A percentile compares a stretch with the other conserved stretches of the same genome.
These are phyloP conservation scores for Channa argus DNA, from an alignment of 2,113 vertebrate genomes.

Conservation along the genomic window DNA sequence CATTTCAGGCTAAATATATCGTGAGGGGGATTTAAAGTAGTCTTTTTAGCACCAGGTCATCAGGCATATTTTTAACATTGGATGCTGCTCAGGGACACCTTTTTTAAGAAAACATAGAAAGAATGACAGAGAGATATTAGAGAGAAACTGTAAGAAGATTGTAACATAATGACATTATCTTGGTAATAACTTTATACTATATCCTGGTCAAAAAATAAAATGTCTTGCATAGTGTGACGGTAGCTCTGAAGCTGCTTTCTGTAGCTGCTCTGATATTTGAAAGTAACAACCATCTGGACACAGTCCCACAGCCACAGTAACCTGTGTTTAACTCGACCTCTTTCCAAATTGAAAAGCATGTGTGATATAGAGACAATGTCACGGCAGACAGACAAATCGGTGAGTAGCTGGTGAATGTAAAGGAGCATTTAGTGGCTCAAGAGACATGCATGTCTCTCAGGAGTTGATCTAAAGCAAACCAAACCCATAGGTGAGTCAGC, in stretches of 20 bases:
- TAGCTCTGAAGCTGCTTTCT: constrained; percentile 17
- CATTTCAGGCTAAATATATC: neutral
- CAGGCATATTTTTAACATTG: neutral
- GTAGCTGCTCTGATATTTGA: constrained; percentile 11
- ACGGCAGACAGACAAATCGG: too few species aligned
- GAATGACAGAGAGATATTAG: too few species aligned
- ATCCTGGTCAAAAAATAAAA: constrained; percentile 15
- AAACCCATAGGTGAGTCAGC: too few species aligned
- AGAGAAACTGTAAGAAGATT: constrained; percentile 7
- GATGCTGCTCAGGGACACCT: neutral
- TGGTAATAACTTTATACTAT: constrained; percentile 25
- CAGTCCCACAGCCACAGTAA: too few species aligned
- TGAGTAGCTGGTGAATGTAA: too few species aligned
- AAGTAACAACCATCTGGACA: neutral
- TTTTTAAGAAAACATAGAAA: constrained; percentile 1
- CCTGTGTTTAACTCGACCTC: too few species aligned
- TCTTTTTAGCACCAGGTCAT: constrained; percentile 2
- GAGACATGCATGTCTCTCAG: too few species aligned
- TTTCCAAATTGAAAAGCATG: neutral
- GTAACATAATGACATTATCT: constrained; percentile 13
- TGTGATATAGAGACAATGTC: too few species aligned
- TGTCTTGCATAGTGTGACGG: neutral
- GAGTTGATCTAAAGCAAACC: too few species aligned
- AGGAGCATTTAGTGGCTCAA: too few species aligned
- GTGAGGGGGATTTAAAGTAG: neutral